Base-by-base conservation (phyloP, 2,797 vertebrate species). In the Hypotaenidia philippensis region DNA sequence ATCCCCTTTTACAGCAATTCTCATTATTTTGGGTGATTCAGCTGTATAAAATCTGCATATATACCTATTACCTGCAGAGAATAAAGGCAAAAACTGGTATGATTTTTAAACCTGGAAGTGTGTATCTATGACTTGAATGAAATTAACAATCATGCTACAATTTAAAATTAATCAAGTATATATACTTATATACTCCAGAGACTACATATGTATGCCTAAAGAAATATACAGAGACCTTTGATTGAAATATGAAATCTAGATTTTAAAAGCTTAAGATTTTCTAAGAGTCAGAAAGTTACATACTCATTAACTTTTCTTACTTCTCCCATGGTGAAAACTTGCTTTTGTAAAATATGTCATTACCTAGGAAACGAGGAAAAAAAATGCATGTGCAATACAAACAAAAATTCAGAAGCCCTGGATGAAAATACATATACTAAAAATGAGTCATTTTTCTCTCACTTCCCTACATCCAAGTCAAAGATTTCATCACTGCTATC, bases 281-380 rank as follows among this genome's bases (percentile, higher is more conserved):
- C 10, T 52, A 72, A 64, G 26, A 72, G 38, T 79, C 63, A 44
- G 5, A 63, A 53, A 88, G 45, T 38, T 87, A 27, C 32, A 60
- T 61, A 63, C 15, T 74, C 82, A 79, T 83, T 83, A 91, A 90
- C 17, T 78, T 87, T 56, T 75, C 68, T 78, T 71, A 86, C 15
- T 90, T 89, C 56, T 91, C 91, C 10, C n/a, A 27, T 1, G 0
- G n/a, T 64, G 83, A 86, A 93, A 87, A 91, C 81, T 27, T 61
- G 57, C 87, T 78, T 87, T 86, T 82, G 52, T 41, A 92, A 90
- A 63, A 41, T 40, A 86, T 27, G 44, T 49, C 70, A 83, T 94
- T 93, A 76, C 93, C 93, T 89, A 79, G 88, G 94, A 87, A 95
- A 96, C 94, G 82, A 88, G 90, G 14, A 25, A 49, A 50, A 50